phyloP scores from a whole-genome alignment of 2,888 invertebrate species.

The Sycophila texana region DNA sequence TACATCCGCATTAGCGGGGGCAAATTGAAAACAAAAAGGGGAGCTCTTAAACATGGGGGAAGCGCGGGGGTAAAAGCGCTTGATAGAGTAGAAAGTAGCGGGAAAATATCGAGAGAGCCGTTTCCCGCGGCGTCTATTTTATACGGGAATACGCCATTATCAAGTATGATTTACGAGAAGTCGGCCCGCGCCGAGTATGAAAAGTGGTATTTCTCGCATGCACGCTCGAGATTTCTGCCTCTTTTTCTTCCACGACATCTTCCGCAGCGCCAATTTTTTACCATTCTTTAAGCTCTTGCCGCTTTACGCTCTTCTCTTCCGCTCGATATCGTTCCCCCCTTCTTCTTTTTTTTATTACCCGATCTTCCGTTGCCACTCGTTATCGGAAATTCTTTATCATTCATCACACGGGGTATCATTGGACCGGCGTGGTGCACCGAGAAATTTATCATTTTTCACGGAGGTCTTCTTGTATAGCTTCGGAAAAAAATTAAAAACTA shows the following conservation, averaged over 20 bases:
- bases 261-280: constrained; percentile 37
- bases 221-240: constrained; percentile 11
- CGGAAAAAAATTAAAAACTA: too few species aligned
- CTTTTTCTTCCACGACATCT: constrained; percentile 23
- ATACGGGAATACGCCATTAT: constrained; percentile 44
- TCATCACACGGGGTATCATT: background rate
- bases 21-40: constrained; percentile 37
- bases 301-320: constrained; percentile 29
- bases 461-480: background rate
- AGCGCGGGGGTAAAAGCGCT: constrained; percentile 5
- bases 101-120: constrained; percentile 21
- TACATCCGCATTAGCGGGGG: constrained; percentile 9
- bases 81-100: constrained; percentile 25
- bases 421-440: background rate
- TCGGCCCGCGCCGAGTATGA: constrained; percentile 4
- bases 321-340: background rate
- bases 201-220: constrained; percentile 22
- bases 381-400: constrained; percentile 29
- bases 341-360: too few species aligned
- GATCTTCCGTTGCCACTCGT: too few species aligned
- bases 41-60: background rate
- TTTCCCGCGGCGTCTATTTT: constrained; percentile 35
- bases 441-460: background rate
- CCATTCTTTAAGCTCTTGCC: background rate
- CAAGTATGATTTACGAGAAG: constrained; percentile 53